Percentiles rank a stretch among this genome's conserved stretches.
These are phyloP conservation scores for Drosophila kurseongensis DNA, from an alignment of 1,140 invertebrate genomes.

Conservation along the genomic window DNA sequence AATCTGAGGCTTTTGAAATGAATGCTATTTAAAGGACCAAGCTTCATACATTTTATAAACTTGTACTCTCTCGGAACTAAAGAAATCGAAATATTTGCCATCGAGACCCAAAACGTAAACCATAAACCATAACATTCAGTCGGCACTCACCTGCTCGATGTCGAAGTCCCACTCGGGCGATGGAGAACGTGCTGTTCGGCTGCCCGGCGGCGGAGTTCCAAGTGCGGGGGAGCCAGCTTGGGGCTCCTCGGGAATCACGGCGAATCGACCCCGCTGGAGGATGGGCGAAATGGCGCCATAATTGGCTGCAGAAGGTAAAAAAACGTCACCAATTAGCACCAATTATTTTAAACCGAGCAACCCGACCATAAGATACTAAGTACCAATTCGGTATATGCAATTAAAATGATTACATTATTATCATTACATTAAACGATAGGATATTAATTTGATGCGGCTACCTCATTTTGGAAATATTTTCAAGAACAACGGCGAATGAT, in stretches of 20 bases:
- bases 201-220: conserved; percentile 62
- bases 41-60: too few species aligned
- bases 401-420: too few species aligned
- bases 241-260: conserved; percentile 84
- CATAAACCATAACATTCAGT: too few species aligned
- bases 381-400: background rate
- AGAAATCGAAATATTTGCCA: too few species aligned
- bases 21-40: too few species aligned
- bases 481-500: too few species aligned
- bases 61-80: too few species aligned
- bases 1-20: background rate
- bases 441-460: too few species aligned
- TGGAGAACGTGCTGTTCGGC: conserved; percentile 66
- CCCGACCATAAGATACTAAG: background rate
- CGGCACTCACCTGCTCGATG: conserved; percentile 80
- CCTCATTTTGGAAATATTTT: too few species aligned
- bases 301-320: conserved; percentile 62
- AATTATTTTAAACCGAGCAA: background rate
- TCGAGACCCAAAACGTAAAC: too few species aligned
- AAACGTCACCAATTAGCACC: conserved; percentile 10
- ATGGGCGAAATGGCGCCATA: conserved; percentile 84
- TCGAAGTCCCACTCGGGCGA: conserved; percentile 84
- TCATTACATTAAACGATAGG: too few species aligned
- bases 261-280: conserved; percentile 82
- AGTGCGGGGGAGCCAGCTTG: conserved; percentile 78